A percentile compares a stretch with the other conserved stretches of the same genome.
These are phyloP conservation scores for Elysia chlorotica DNA, from an alignment of 1,140 invertebrate species.

Conservation along the genomic window DNA sequence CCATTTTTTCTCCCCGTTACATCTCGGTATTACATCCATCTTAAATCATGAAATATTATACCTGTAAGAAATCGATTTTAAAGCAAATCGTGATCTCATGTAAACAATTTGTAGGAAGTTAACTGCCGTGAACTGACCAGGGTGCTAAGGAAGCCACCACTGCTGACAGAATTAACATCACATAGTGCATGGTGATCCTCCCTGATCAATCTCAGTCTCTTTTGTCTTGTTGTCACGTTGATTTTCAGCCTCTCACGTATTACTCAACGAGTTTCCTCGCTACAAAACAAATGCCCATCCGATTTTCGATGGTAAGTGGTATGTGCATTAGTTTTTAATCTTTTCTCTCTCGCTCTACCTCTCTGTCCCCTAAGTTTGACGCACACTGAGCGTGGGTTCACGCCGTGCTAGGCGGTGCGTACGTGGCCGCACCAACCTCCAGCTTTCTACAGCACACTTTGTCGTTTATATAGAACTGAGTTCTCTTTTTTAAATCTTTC, in stretches of 20 bases:
- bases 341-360: background rate
- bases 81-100: background rate
- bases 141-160: background rate
- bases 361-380: background rate
- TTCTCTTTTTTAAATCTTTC: background rate
- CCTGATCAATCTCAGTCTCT: background rate
- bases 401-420: too few species aligned
- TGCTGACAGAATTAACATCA: background rate
- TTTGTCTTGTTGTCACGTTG: background rate
- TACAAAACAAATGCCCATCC: slow-evolving; percentile 14
- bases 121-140: background rate
- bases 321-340: background rate
- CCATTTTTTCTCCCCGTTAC: too few species aligned
- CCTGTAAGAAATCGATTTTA: too few species aligned
- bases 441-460: background rate
- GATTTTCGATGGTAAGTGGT: slow-evolving; percentile 22
- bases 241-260: slow-evolving; percentile 7
- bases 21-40: too few species aligned
- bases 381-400: too few species aligned
- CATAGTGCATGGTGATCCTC: background rate
- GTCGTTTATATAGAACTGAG: background rate
- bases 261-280: background rate
- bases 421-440: too few species aligned
- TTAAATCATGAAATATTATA: too few species aligned
- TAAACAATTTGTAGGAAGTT: background rate